A percentile compares a stretch with the other conserved stretches of the same genome.
phyloP scores from a whole-genome alignment of 2,888 invertebrate species.

The Sycophila texana region DNA sequence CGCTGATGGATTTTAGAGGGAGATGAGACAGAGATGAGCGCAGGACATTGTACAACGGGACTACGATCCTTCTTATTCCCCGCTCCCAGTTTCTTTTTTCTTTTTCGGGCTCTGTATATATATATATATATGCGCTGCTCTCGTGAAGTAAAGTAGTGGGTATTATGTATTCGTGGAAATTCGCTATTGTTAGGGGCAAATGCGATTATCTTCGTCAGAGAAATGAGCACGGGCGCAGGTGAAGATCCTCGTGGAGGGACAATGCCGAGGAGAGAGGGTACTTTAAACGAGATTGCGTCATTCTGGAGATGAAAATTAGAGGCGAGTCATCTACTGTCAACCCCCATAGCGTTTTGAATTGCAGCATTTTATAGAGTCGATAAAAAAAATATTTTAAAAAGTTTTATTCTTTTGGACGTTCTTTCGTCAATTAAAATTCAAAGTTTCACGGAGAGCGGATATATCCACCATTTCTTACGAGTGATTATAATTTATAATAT shows the following conservation, averaged over 20 bases:
- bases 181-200: slow-evolving; percentile 47
- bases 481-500: not conserved
- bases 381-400: too few species aligned
- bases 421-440: too few species aligned
- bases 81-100: not conserved
- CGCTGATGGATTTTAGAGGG: slow-evolving; percentile 18
- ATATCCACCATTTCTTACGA: not conserved
- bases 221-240: slow-evolving; percentile 12
- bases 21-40: slow-evolving; percentile 12
- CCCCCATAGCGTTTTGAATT: too few species aligned
- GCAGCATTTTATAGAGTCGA: too few species aligned
- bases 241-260: slow-evolving; percentile 12
- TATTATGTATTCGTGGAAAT: slow-evolving; percentile 14
- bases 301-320: not conserved
- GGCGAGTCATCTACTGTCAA: too few species aligned
- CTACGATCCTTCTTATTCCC: not conserved
- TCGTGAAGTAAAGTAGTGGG: slow-evolving; percentile 14
- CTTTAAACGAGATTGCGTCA: slow-evolving; percentile 23
- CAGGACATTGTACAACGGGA: not conserved
- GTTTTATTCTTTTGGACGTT: too few species aligned
- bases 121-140: not conserved
- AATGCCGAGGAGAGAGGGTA: slow-evolving; percentile 18
- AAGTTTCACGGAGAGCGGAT: too few species aligned
- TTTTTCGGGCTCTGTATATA: slow-evolving; percentile 13
- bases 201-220: slow-evolving; percentile 44